Evolutionary conservation across 2,113 vertebrate species (phyloP), one percentile per base, ranked within the genome.

Genomic region (Apaloderma vittatum): DNA sequence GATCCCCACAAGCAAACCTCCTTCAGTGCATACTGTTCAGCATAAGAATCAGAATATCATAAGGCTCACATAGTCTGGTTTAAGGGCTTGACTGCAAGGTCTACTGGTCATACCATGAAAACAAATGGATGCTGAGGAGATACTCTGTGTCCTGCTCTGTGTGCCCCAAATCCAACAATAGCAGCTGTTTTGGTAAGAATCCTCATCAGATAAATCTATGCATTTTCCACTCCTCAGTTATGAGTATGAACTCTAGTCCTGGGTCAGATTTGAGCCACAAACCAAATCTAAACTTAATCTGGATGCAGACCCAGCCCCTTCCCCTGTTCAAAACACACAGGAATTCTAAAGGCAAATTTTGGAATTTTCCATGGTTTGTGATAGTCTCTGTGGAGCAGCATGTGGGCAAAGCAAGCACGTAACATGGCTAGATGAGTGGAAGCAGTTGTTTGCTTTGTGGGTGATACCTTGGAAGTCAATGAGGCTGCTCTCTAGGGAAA

Each of bases 321-420:
- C 45, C 81, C 76, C 63, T 0, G 2, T 82, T 82, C 57, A 62
- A 73, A 97, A 36, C 86, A 94, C 15, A 0, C 94, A 97, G 70
- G 76, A 95, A 96, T 97, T 87, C 90, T 14, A 22, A 57, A 79
- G 67, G 66, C 46, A 0, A 90, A 88, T 94, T 87, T 75, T 85
- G 80, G 91, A 97, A 97, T 97, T 97, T 97, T 97, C 95, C 86
- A 78, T 95, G 94, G 90, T 97, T 54, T 92, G 17, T 55, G 90
- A 85, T 26, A 86, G 80, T 87, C 94, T 58, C 91, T 86, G 55
- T 40, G 96, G 94, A 93, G 90, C 68, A 58, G 68, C 0, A 0
- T 94, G 94, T 46, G 95, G 97, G 96, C 91, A 97, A 79, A 61
- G 77, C 68, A 62, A 68, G 76, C 88, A 96, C 18, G 13, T 85